Conservation (phyloP, 2,797 vertebrate species). For the Nyctalus aviator region DNA sequence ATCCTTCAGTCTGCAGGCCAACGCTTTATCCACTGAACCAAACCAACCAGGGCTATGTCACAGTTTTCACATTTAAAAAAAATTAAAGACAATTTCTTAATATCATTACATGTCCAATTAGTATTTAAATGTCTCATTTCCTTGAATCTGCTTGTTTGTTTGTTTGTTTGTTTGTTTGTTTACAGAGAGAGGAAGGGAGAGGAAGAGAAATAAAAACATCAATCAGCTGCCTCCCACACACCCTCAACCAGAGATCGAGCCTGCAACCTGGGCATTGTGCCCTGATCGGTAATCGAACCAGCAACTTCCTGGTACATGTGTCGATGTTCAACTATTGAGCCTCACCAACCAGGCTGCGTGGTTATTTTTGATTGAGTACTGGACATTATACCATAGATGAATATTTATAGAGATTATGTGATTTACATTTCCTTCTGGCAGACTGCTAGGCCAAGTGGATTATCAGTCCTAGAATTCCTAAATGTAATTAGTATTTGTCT, state of each 20-base stretch:
- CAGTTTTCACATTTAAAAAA: conserved; percentile 36
- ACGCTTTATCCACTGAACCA: too few relatives aligned
- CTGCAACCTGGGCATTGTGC: too few relatives aligned
- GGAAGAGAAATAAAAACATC: not conserved
- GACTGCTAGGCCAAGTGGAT: not conserved
- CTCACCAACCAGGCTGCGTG: too few relatives aligned
- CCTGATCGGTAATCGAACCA: too few relatives aligned
- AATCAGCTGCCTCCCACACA: too few relatives aligned
- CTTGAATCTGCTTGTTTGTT: not conserved
- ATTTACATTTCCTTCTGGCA: not conserved
- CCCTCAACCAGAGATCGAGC: too few relatives aligned
- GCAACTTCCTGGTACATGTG: too few relatives aligned
- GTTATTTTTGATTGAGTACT: not conserved
- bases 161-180: not conserved
- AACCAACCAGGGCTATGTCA: not conserved
- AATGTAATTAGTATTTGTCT: not conserved
- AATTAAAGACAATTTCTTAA: not conserved
- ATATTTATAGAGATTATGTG: not conserved
- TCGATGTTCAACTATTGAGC: too few relatives aligned
- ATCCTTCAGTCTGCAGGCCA: too few relatives aligned
- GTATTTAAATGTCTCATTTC: not conserved
- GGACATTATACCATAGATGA: not conserved
- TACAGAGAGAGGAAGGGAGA: not conserved
- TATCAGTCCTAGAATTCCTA: not conserved
- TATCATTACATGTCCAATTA: not conserved